phyloP scores from a whole-genome alignment of 2,888 invertebrate genomes.

The Trilocha varians region DNA sequence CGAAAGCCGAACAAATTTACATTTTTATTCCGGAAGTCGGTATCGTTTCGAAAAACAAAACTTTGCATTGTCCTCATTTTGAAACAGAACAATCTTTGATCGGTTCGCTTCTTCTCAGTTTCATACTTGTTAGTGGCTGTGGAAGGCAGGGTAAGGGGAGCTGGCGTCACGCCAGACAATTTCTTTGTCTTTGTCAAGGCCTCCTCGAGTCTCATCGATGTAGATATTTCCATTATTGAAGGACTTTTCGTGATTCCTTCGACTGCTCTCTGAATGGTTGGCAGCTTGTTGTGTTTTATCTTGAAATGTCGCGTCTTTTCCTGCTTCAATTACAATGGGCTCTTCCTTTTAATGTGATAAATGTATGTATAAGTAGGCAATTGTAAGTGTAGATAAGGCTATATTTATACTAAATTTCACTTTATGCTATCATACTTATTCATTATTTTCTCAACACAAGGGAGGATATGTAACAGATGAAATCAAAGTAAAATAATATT shows the following conservation, averaged over 20 bases:
- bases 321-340: background rate
- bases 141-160: slow-evolving; percentile 16
- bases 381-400: too few species aligned
- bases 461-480: too few species aligned
- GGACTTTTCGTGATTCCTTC: slow-evolving; percentile 23
- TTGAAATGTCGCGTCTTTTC: background rate
- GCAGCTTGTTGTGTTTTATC: background rate
- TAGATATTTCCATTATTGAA: slow-evolving; percentile 50
- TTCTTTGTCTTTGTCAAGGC: slow-evolving; percentile 58
- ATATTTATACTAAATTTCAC: too few species aligned
- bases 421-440: too few species aligned
- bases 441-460: too few species aligned
- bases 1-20: slow-evolving; percentile 50
- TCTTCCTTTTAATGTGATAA: background rate
- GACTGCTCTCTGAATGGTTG: slow-evolving; percentile 6
- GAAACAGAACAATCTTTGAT: slow-evolving; percentile 60
- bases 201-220: slow-evolving; percentile 47
- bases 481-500: too few species aligned
- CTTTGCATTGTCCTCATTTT: slow-evolving; percentile 47
- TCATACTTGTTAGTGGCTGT: slow-evolving; percentile 29
- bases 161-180: slow-evolving; percentile 52
- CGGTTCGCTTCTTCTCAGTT: slow-evolving; percentile 38
- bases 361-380: background rate
- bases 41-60: slow-evolving; percentile 48
- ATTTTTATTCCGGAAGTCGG: slow-evolving; percentile 54